Conservation (phyloP, 2,113 vertebrate species). For the Potamarius usumacintae region DNA sequence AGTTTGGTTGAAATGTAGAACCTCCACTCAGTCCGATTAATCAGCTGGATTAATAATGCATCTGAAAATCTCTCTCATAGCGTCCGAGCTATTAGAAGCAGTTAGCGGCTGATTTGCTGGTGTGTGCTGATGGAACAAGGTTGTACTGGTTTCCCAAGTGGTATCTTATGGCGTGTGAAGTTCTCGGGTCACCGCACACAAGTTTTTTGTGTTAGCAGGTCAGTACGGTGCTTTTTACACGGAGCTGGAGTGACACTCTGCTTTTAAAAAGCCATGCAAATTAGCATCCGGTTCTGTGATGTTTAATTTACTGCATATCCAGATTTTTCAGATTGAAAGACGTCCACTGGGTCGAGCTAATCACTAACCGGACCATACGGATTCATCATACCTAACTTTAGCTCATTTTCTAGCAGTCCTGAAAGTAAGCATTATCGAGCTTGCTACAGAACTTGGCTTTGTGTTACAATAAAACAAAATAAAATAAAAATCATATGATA, state of each 20-base stretch:
- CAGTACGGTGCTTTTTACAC: neutral
- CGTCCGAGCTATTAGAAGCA: slow-evolving; percentile 10
- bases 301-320: neutral
- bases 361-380: neutral
- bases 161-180: neutral
- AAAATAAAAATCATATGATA: neutral
- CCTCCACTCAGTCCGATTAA: neutral
- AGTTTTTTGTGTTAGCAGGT: slow-evolving; percentile 25
- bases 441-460: neutral
- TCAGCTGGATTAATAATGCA: slow-evolving; percentile 33
- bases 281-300: neutral
- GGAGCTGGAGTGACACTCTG: neutral
- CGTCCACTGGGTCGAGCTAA: neutral
- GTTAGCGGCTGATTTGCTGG: slow-evolving; percentile 24
- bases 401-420: neutral
- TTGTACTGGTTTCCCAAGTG: slow-evolving; percentile 43
- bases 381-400: neutral
- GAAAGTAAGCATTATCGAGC: neutral
- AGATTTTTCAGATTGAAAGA: neutral
- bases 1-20: neutral
- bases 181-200: neutral
- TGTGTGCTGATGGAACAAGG: slow-evolving; percentile 14
- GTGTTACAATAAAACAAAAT: neutral
- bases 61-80: slow-evolving; percentile 21
- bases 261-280: neutral